Evolutionary conservation across 2,113 vertebrate genomes (phyloP).

Genomic region (Lophius piscatorius): DNA sequence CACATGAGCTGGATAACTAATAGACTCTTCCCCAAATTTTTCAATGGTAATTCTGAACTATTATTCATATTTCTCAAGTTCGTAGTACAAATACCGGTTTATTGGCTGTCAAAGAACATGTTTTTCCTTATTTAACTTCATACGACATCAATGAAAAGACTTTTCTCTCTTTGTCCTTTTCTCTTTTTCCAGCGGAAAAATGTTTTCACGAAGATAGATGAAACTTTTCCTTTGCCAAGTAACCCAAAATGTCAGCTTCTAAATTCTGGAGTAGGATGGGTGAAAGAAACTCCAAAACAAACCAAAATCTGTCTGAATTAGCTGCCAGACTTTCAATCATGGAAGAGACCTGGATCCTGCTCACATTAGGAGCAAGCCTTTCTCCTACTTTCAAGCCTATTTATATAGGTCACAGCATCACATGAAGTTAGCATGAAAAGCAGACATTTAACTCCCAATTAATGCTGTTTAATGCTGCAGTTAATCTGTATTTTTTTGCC

Average conservation of each 20-base stretch:
- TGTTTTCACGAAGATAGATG: too few relatives aligned
- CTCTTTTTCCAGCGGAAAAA: too few relatives aligned
- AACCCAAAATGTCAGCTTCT: slow-evolving; percentile 14
- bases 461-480: too few relatives aligned
- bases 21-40: too few relatives aligned
- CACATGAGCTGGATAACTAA: too few relatives aligned
- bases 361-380: slow-evolving; percentile 6
- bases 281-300: slow-evolving; percentile 18
- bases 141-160: neutral
- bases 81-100: neutral
- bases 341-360: slow-evolving; percentile 22
- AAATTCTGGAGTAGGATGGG: slow-evolving; percentile 1
- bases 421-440: too few relatives aligned
- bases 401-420: too few relatives aligned
- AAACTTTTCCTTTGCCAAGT: slow-evolving; percentile 14
- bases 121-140: neutral
- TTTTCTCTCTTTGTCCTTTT: too few relatives aligned
- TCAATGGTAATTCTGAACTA: neutral
- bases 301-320: slow-evolving; percentile 5
- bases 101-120: neutral
- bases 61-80: neutral
- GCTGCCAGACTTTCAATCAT: slow-evolving; percentile 23
- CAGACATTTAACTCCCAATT: too few relatives aligned
- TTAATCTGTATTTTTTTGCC: neutral
- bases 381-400: too few relatives aligned